Conservation (phyloP, 2,797 vertebrate species). For the Hoplostethus atlanticus region DNA sequence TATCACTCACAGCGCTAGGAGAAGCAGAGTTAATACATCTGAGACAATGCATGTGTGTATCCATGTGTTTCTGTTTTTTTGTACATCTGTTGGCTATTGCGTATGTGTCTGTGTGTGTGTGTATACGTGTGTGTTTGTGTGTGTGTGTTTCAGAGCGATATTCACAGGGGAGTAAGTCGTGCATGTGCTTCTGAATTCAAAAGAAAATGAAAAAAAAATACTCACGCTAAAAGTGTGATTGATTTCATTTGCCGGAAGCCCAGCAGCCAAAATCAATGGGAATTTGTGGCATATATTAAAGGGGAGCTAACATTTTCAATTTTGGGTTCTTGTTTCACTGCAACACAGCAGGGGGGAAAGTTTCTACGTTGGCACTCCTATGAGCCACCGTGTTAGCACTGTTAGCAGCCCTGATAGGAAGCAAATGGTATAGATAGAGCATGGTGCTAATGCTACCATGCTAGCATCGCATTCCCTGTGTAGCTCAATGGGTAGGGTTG, state of each 20-base stretch:
- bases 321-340: background rate
- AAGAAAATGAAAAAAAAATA: background rate
- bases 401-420: background rate
- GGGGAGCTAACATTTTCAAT: constrained; percentile 23
- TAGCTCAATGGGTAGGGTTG: too few species aligned
- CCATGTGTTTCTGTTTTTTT: background rate
- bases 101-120: background rate
- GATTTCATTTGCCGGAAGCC: constrained; percentile 29
- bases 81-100: background rate
- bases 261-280: constrained; percentile 18
- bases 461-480: too few species aligned
- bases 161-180: background rate
- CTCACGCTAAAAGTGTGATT: constrained; percentile 12
- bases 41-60: background rate
- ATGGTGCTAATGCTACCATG: too few species aligned
- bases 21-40: constrained; percentile 5
- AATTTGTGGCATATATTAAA: constrained; percentile 10
- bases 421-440: too few species aligned
- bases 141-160: background rate
- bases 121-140: too few species aligned
- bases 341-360: background rate
- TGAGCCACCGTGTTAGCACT: background rate
- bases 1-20: background rate
- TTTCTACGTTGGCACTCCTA: too few species aligned
- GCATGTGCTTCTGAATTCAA: constrained; percentile 31